Evolutionary conservation across 2,113 vertebrate genomes (phyloP), one percentile per base, ranked within the genome.

Genomic region (Oenanthe melanoleuca): DNA sequence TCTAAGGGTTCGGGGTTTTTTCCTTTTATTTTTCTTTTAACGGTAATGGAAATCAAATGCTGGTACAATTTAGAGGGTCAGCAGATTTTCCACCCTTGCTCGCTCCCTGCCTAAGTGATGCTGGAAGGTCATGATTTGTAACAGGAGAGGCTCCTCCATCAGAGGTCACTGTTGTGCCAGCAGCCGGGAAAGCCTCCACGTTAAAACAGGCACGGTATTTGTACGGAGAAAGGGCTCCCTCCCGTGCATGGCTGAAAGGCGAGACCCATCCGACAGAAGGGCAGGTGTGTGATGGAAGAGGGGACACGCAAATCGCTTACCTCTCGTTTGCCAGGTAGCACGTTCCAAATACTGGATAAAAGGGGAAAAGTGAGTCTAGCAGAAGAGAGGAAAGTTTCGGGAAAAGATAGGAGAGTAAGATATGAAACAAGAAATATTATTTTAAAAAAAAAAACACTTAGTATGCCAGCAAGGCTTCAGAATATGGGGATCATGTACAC

Each of bases 171-270:
- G 7, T 45, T 71, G 45, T n/a, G 33, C 71, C 80, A 63, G 40
- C n/a, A 40, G 3, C 4, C 0, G 2, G 26, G 6, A 50, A 28
- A 5, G 13, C 26, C 34, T 1, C 9, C 11, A 0, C 3, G 4
- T 5, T 3, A 28, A 56, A n/a, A 22, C 0, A 7, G 0, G 5
- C 8, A 3, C 0, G 2, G 0, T 13, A 1, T 14, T 8, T 5
- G 21, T 8, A 1, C 5, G 4, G 33, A 37, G 49, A 47, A 15
- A 67, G 33, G 6, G 22, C 29, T 57, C 3, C 6, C 14, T 42
- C 0, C 29, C 24, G 29, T 7, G 44, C 16, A 0, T 1, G 45
- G 21, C 17, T 28, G 17, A 28, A 69, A 42, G 6, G 14, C 21
- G 42, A 50, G n/a, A 63, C 14, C 20, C 28, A 2, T 5, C 19